Conservation (phyloP, 2,888 invertebrate genomes). For the Myopa tessellatipennis region DNA sequence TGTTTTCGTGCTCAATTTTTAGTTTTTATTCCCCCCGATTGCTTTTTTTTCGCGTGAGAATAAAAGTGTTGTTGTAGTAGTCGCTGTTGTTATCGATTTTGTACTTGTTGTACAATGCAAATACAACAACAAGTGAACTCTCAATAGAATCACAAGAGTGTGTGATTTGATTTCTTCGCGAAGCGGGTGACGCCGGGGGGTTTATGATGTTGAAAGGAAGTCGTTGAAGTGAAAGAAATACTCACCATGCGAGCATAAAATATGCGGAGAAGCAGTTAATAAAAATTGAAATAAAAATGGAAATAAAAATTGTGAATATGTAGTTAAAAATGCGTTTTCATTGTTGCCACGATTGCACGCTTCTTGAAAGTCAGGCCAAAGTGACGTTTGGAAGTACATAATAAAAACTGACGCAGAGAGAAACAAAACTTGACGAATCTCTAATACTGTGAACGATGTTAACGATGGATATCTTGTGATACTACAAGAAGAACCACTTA, state of each 20-base stretch:
- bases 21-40: neutral
- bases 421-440: no score
- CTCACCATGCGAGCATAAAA: neutral
- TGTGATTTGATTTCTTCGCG: neutral
- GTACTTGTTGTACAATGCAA: neutral
- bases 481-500: no score
- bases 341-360: no score
- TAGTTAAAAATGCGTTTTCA: no score
- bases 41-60: neutral
- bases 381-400: no score
- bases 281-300: neutral
- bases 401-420: no score
- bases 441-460: no score
- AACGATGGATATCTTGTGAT: no score
- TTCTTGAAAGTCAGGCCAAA: no score
- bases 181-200: neutral
- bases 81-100: neutral
- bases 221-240: neutral
- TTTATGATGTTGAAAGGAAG: neutral
- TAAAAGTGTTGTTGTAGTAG: neutral
- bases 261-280: neutral
- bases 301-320: no score
- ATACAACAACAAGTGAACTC: neutral
- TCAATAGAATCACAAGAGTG: conserved; percentile 1
- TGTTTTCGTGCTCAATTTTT: conserved; percentile 7